Evolutionary conservation across 2,888 invertebrate species (phyloP), one percentile per base, ranked within the genome.

Genomic region (Acleris laterana): DNA sequence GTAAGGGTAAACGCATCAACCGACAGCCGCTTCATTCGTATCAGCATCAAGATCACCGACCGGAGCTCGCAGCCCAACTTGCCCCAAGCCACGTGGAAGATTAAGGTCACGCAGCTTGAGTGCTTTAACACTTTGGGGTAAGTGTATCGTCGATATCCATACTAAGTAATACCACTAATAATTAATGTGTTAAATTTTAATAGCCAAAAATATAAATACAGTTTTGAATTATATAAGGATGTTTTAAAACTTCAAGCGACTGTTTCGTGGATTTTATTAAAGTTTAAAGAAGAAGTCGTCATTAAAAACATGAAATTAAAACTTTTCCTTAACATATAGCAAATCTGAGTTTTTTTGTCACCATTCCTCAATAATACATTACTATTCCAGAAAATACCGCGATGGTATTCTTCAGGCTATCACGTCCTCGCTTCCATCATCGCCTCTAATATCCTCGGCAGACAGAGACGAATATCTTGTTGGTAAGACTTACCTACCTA

Each of bases 81-180:
- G 52, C 90, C 90, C 0, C 88, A 87, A 64, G 91, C 93, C 16
- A 91, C 93, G 0, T 94, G 95, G 95, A 93, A 94, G 75, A 89
- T 95, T 70, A 93, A 94, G 71, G 93, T 95, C 49, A 95, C 94
- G 0, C 95, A 95, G 76, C 74, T 95, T 25, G 95, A 95, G 78
- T 95, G 94, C 79, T 93, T 90, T 81, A 93, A 93, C 59, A 90
- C 93, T 1, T 71, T 92, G 7, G 90, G 93, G 93, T 91, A 67
- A 82, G 81, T 68, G 28, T 61, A 38, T 19, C 19, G 11, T 9
- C 16, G 5, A 50, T 2, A 22, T 50, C 16, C 2, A 22, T 6
- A 22, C 13, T 22, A 11, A n/a, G n/a, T n/a, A n/a, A n/a, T n/a
- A n/a, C n/a, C n/a, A n/a, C n/a, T n/a, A n/a, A n/a, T n/a, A n/a